phyloP scores from a whole-genome alignment of 2,888 invertebrate species.

The Drosophila recens region DNA sequence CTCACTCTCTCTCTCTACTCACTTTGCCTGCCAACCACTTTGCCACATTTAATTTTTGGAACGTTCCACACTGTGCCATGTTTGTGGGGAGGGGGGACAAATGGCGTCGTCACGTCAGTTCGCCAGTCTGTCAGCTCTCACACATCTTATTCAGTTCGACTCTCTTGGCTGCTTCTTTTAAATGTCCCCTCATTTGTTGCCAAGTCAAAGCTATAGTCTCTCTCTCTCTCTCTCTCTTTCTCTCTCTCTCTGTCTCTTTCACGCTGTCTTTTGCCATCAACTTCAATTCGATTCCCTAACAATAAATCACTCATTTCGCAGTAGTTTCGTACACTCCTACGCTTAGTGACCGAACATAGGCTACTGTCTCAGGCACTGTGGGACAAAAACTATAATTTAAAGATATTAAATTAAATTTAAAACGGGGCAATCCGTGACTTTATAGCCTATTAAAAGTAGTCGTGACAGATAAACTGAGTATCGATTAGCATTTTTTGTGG shows the following conservation, averaged over 20 bases:
- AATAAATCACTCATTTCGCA: slow-evolving; percentile 83
- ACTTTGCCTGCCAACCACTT: slow-evolving; percentile 60
- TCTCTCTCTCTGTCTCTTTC: slow-evolving; percentile 8
- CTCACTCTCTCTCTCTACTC: background rate
- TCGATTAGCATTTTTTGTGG: no score
- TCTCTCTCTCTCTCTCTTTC: slow-evolving; percentile 19
- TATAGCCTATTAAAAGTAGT: no score
- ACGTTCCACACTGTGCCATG: slow-evolving; percentile 7
- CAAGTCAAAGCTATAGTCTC: slow-evolving; percentile 30
- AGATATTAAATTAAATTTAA: background rate
- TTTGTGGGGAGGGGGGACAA: background rate
- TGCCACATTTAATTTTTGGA: slow-evolving; percentile 73
- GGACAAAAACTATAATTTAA: background rate
- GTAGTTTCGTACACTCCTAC: slow-evolving; percentile 61
- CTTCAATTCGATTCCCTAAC: slow-evolving; percentile 76
- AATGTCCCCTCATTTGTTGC: slow-evolving; percentile 41
- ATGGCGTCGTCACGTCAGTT: slow-evolving; percentile 48
- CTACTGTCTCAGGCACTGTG: slow-evolving; percentile 60
- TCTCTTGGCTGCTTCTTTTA: background rate
- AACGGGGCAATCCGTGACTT: no score
- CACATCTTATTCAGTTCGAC: slow-evolving; percentile 73
- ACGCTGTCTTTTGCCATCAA: slow-evolving; percentile 71
- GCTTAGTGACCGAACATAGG: slow-evolving; percentile 44
- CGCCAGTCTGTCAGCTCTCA: slow-evolving; percentile 52
- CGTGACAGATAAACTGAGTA: no score